Conservation (phyloP, 2,113 vertebrate genomes). For the Xiphorhynchus elegans region DNA sequence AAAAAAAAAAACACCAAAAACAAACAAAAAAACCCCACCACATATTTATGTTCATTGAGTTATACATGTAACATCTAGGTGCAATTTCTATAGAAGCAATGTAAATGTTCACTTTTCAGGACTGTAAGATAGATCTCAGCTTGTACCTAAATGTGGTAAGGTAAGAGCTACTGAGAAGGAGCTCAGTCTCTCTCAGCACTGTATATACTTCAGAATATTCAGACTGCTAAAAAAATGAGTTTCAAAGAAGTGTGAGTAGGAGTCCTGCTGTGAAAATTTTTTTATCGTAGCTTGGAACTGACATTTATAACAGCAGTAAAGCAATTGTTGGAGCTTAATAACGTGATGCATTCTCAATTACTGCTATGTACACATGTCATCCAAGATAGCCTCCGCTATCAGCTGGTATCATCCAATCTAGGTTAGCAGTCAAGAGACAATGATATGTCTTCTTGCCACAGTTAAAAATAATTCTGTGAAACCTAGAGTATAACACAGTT, state of each 20-base stretch:
- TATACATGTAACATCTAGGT: not conserved
- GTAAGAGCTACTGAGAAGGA: not conserved
- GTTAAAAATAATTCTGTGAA: constrained; percentile 60
- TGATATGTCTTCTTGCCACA: constrained; percentile 50
- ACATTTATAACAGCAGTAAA: constrained; percentile 67
- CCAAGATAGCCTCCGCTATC: constrained; percentile 3
- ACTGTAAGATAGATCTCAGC: not conserved
- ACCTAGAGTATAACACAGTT: constrained; percentile 35
- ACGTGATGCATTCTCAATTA: constrained; percentile 36
- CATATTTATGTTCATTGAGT: not conserved
- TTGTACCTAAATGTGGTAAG: not conserved
- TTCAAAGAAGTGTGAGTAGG: constrained; percentile 25
- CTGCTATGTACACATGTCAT: constrained; percentile 27
- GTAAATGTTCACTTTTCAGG: not conserved
- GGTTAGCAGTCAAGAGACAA: constrained; percentile 50
- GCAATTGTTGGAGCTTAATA: constrained; percentile 55
- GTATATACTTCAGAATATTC: constrained; percentile 11
- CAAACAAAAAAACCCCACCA: not conserved
- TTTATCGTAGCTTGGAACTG: constrained; percentile 38
- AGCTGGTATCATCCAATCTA: constrained; percentile 43
- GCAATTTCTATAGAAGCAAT: not conserved
- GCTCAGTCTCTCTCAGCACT: not conserved
- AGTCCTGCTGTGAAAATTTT: constrained; percentile 53
- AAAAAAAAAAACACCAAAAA: no score
- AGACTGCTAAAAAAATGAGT: constrained; percentile 25